Evolutionary conservation across 2,797 vertebrate genomes (phyloP).

Genomic region (Malurus splendens): DNA sequence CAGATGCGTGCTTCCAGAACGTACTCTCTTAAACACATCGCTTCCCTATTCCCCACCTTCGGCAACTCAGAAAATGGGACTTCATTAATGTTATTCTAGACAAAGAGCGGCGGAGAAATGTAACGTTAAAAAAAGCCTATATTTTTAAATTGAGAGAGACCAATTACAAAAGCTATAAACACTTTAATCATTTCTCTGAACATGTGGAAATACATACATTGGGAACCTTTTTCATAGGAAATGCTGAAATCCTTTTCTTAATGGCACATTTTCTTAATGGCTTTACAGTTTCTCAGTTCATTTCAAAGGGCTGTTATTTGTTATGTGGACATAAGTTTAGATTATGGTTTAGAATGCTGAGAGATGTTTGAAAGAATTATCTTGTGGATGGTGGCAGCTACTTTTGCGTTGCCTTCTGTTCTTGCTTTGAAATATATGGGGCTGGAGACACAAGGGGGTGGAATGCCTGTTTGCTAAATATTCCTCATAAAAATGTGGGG

Average conservation of each 20-base stretch:
- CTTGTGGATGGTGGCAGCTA: slow-evolving; percentile 4
- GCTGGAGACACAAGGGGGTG: background rate
- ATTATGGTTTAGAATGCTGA: slow-evolving; percentile 52
- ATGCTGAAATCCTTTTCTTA: slow-evolving; percentile 49
- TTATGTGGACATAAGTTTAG: slow-evolving; percentile 64
- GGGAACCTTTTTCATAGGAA: slow-evolving; percentile 56
- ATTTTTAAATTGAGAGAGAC: slow-evolving; percentile 58
- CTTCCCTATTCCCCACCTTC: slow-evolving; percentile 24
- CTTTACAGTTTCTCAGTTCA: slow-evolving; percentile 61
- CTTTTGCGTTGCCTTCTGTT: slow-evolving; percentile 55
- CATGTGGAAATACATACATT: slow-evolving; percentile 48
- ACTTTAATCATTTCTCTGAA: slow-evolving; percentile 65
- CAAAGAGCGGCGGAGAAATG: slow-evolving; percentile 48
- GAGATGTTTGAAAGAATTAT: slow-evolving; percentile 48
- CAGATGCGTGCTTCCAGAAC: background rate
- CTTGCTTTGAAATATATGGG: slow-evolving; percentile 32
- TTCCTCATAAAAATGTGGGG: background rate
- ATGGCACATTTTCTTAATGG: slow-evolving; percentile 69
- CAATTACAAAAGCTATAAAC: slow-evolving; percentile 68
- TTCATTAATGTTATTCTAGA: slow-evolving; percentile 50
- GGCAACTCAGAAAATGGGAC: slow-evolving; percentile 24
- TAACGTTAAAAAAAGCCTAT: slow-evolving; percentile 44
- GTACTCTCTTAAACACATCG: background rate
- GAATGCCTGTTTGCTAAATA: slow-evolving; percentile 11
- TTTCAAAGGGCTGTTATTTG: slow-evolving; percentile 59